Conservation (phyloP, 1,140 invertebrate species). For the Ptiloglossa arizonensis region DNA sequence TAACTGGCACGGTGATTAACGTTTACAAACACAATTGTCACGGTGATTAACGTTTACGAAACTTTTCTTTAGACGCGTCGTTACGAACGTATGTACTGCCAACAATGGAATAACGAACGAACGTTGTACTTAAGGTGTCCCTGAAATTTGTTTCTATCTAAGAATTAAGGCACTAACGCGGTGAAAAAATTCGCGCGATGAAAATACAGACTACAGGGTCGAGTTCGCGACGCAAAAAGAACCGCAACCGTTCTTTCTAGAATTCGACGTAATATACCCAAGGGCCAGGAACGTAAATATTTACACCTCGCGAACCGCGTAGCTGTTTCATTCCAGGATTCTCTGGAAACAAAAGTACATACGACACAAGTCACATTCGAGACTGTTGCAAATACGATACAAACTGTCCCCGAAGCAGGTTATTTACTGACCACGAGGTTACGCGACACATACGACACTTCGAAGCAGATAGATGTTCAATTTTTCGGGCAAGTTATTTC, state of each 20-base stretch:
- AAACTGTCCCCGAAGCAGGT: background rate
- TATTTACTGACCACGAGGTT: conserved; percentile 33
- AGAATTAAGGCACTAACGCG: background rate
- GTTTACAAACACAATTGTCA: too few species aligned
- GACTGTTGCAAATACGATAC: conserved; percentile 13
- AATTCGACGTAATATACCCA: conserved; percentile 39
- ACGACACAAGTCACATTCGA: conserved; percentile 31
- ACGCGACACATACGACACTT: background rate
- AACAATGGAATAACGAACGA: background rate
- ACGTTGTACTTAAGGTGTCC: background rate
- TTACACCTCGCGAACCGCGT: conserved; percentile 32
- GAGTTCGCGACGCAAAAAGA: conserved; percentile 16
- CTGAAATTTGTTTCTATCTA: background rate
- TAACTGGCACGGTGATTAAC: too few species aligned
- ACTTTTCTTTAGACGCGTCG: too few species aligned
- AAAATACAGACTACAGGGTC: background rate
- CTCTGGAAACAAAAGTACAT: conserved; percentile 24
- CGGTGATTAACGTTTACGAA: too few species aligned
- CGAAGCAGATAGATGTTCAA: background rate
- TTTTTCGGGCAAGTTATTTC: background rate
- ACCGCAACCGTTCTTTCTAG: background rate
- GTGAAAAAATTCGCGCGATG: background rate
- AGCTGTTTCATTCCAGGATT: conserved; percentile 25
- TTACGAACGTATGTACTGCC: too few species aligned
- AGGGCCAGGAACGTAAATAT: conserved; percentile 40